Evolutionary conservation across 2,113 vertebrate genomes (phyloP).

Genomic region (Hippocampus mohnikei): DNA sequence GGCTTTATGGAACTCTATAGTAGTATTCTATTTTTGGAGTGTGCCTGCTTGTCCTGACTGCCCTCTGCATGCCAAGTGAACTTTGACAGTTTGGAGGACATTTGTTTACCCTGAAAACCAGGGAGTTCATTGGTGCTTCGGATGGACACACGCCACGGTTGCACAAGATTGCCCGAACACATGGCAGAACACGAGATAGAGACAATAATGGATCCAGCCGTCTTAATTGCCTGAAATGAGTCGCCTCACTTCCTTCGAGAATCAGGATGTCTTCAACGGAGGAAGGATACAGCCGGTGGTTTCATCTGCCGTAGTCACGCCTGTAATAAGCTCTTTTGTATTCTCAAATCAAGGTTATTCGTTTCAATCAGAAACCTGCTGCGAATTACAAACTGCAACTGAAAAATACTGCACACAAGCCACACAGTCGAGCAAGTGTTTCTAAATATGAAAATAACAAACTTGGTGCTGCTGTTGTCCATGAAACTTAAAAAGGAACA

Average conservation of each 20-base stretch:
- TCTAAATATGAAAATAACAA: neutral
- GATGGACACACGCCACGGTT: slow-evolving; percentile 19
- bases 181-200: neutral
- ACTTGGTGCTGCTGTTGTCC: neutral
- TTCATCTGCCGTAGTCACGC: slow-evolving; percentile 19
- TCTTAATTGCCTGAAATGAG: slow-evolving; percentile 26
- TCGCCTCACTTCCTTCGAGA: slow-evolving; percentile 35
- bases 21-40: slow-evolving; percentile 61
- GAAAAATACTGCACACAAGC: neutral
- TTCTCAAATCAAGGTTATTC: neutral
- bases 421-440: neutral
- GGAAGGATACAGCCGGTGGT: slow-evolving; percentile 40
- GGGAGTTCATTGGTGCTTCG: slow-evolving; percentile 21
- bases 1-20: slow-evolving; percentile 28
- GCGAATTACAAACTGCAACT: neutral
- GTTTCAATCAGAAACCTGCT: neutral
- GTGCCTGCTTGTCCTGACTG: slow-evolving; percentile 42
- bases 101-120: slow-evolving; percentile 23
- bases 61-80: slow-evolving; percentile 40
- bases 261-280: slow-evolving; percentile 26
- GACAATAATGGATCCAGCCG: neutral
- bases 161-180: slow-evolving; percentile 6
- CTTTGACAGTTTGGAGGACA: slow-evolving; percentile 42
- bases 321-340: slow-evolving; percentile 35
- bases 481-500: neutral